phyloP scores from a whole-genome alignment of 2,113 vertebrate species.

The Eulemur rufifrons region DNA sequence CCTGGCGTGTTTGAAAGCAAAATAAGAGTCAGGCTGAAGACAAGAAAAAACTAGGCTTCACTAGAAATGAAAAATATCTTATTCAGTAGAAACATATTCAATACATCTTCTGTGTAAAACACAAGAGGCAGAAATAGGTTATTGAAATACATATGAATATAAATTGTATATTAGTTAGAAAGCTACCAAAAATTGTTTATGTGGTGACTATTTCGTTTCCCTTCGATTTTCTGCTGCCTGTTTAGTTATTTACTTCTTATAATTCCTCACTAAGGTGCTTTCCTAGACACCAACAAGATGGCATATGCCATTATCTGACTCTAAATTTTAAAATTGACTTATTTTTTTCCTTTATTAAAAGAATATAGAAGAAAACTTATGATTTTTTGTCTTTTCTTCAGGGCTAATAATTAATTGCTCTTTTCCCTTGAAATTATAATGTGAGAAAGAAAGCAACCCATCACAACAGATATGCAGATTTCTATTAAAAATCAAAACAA shows the following conservation, averaged over 20 bases:
- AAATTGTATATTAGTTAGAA: conserved; percentile 83
- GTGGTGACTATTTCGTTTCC: conserved; percentile 68
- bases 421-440: conserved; percentile 37
- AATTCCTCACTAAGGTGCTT: conserved; percentile 58
- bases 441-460: neutral
- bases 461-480: neutral
- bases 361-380: conserved; percentile 1
- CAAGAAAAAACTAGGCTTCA: conserved; percentile 25
- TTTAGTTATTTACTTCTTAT: conserved; percentile 79
- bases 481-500: conserved; percentile 8
- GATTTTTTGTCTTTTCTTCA: conserved; percentile 14
- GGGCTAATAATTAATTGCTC: conserved; percentile 37
- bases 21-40: neutral
- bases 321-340: conserved; percentile 58
- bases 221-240: conserved; percentile 80
- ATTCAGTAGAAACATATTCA: conserved; percentile 71
- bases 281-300: conserved; percentile 48
- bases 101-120: conserved; percentile 77
- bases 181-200: conserved; percentile 82
- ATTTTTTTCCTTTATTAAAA: conserved; percentile 17
- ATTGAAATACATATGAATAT: conserved; percentile 82
- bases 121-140: conserved; percentile 76
- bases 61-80: conserved; percentile 76
- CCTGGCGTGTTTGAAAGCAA: neutral
- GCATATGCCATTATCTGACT: conserved; percentile 70